Percentiles rank a stretch among this genome's conserved stretches.
These are phyloP conservation scores for Plusia festucae DNA, from an alignment of 2,888 invertebrate genomes.

Conservation along the genomic window DNA sequence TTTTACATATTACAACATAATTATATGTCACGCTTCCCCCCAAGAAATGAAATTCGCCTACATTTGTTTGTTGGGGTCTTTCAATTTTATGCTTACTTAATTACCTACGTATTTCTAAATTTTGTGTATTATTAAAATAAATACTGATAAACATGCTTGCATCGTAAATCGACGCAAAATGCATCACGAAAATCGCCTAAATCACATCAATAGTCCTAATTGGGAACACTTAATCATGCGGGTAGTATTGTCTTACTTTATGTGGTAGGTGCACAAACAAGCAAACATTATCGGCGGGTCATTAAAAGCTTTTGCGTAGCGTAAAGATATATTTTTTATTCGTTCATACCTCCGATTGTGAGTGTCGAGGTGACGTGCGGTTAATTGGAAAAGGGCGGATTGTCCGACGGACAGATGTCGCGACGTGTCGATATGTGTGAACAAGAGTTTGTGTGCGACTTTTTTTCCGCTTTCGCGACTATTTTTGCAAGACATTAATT, in stretches of 20 bases:
- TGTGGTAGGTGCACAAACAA: background rate
- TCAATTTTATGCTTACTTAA: too few species aligned
- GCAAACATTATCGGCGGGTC: background rate
- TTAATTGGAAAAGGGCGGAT: conserved; percentile 71
- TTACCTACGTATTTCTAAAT: too few species aligned
- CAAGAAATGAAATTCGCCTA: too few species aligned
- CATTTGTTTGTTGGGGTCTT: too few species aligned
- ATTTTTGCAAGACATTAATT: conserved; percentile 61
- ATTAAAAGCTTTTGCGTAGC: background rate
- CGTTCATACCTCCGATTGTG: conserved; percentile 50
- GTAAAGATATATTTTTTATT: conserved; percentile 50
- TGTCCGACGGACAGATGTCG: conserved; percentile 54
- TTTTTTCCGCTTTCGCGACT: conserved; percentile 39
- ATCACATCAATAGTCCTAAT: too few species aligned
- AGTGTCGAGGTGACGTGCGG: conserved; percentile 69
- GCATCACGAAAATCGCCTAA: too few species aligned
- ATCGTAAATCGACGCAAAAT: too few species aligned
- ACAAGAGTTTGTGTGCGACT: conserved; percentile 38
- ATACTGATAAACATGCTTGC: too few species aligned
- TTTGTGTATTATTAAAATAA: too few species aligned
- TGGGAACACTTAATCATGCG: background rate
- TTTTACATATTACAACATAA: too few species aligned
- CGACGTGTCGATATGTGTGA: conserved; percentile 47
- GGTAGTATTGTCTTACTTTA: background rate
- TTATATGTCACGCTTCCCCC: too few species aligned